These are phyloP conservation scores for Iguana delicatissima DNA, from an alignment of 2,797 vertebrate species.

Conservation along the genomic window DNA sequence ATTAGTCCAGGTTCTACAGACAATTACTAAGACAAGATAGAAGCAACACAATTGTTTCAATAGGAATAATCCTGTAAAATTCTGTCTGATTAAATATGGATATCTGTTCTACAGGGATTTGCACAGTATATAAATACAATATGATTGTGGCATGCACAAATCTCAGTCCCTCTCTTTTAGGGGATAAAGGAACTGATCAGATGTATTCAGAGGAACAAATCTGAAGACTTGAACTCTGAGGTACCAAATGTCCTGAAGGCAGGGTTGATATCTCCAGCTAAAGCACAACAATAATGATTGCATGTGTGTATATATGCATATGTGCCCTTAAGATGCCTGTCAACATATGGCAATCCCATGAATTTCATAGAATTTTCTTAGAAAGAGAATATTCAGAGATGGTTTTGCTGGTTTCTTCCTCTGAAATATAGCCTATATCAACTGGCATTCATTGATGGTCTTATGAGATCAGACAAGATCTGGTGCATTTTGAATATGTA, in stretches of 20 bases:
- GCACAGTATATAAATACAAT: background rate
- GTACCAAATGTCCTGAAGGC: background rate
- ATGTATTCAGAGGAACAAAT: background rate
- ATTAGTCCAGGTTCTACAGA: constrained; percentile 43
- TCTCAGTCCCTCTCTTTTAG: background rate
- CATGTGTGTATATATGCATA: no score
- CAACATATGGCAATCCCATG: no score
- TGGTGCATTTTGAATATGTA: no score
- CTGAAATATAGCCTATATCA: no score
- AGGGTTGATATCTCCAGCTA: background rate
- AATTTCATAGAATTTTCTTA: no score
- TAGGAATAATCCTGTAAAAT: background rate
- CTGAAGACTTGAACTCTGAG: background rate
- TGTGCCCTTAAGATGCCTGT: no score
- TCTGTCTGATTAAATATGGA: background rate
- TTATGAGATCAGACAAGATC: no score
- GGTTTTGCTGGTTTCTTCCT: no score
- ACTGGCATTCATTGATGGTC: no score
- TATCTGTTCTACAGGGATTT: fast-evolving
- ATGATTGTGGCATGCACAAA: background rate
- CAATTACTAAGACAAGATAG: background rate
- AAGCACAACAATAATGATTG: background rate
- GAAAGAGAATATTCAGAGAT: no score
- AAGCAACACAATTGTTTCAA: constrained; percentile 34
- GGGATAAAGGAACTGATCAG: background rate